Evolutionary conservation across 2,113 vertebrate species (phyloP), one percentile per base, ranked within the genome.

Genomic region (Myotis lucifugus): DNA sequence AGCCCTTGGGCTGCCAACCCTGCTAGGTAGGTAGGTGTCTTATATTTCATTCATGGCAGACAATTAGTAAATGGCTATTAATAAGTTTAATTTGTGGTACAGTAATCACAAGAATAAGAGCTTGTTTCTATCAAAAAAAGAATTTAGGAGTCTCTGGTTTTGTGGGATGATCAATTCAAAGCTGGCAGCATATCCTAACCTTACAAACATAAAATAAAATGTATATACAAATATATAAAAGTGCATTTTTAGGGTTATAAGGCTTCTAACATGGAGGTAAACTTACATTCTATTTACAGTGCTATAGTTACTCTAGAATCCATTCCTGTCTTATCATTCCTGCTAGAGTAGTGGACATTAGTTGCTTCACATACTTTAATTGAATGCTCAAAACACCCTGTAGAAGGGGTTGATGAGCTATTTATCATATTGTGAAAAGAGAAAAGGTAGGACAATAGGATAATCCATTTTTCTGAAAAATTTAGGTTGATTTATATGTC

Each of bases 71-170:
- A 21, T 92, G 34, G 25, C 77, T 93, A 74, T 21, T 95, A 61
- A 64, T 89, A 76, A 37, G 46, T 91, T 67, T 93, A 69, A 85
- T 85, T 95, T 93, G 37, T 92, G 42, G 90, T 70, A 64, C 5
- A 82, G 32, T 78, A 86, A 79, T 85, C 76, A 23, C 37, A 95
- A 79, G 42, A 91, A 21, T 76, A 93, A 95, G 74, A 86, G 32
- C 15, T 87, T 42, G 8, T 67, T 64, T 88, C 78, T 93, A 94
- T 91, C 37, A 56, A 48, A 29, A 93, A 48, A 27, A 74, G 5
- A 77, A 54, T 10, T 77, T 95, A 72, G 21, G 37, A 69, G 46
- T 90, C 15, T 94, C 19, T 48, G 12, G 4, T 91, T 14, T 87
- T 90, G 14, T 9, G 8, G 72, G 48, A 34, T 77, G 32, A 48